Evolutionary conservation across 2,797 vertebrate species (phyloP).

Genomic region (Tiaroga cobitis): DNA sequence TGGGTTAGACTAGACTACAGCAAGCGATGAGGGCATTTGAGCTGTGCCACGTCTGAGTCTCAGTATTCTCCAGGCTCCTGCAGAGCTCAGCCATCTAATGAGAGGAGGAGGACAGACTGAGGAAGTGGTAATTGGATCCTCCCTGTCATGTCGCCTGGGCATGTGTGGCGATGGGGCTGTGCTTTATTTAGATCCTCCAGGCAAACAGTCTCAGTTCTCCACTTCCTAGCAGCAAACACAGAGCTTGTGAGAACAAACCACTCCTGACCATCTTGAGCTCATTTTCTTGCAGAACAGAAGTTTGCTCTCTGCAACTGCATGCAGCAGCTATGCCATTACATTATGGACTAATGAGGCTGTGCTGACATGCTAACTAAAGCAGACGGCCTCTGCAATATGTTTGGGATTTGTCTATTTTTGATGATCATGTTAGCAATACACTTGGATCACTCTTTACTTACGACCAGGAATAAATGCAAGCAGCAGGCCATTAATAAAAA

Average conservation of each 20-base stretch:
- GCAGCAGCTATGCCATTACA: neutral
- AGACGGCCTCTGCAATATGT: too few relatives aligned
- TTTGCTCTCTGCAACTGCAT: neutral
- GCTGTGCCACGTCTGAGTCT: slow-evolving; percentile 23
- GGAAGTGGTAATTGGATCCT: slow-evolving; percentile 55
- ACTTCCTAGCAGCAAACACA: slow-evolving; percentile 29
- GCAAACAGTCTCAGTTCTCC: slow-evolving; percentile 44
- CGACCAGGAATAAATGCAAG: slow-evolving; percentile 2
- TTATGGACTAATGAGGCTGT: slow-evolving; percentile 23
- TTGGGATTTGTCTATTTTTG: slow-evolving; percentile 4
- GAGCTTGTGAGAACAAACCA: slow-evolving; percentile 30
- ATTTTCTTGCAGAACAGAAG: slow-evolving; percentile 5
- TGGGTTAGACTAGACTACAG: slow-evolving; percentile 2
- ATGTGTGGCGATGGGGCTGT: slow-evolving; percentile 46
- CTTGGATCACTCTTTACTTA: slow-evolving; percentile 1
- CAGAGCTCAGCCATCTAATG: slow-evolving; percentile 51
- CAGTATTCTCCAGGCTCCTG: slow-evolving; percentile 23
- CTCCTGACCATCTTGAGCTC: slow-evolving; percentile 6
- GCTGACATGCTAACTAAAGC: slow-evolving; percentile 30
- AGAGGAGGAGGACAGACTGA: slow-evolving; percentile 45
- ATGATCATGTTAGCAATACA: neutral
- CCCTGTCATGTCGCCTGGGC: slow-evolving; percentile 44
- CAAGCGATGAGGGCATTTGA: slow-evolving; percentile 31
- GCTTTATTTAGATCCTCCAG: slow-evolving; percentile 55
- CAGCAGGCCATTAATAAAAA: slow-evolving; percentile 37